Base-by-base conservation (phyloP, 2,113 vertebrate genomes). In the Chaetorhynchus papuensis region DNA sequence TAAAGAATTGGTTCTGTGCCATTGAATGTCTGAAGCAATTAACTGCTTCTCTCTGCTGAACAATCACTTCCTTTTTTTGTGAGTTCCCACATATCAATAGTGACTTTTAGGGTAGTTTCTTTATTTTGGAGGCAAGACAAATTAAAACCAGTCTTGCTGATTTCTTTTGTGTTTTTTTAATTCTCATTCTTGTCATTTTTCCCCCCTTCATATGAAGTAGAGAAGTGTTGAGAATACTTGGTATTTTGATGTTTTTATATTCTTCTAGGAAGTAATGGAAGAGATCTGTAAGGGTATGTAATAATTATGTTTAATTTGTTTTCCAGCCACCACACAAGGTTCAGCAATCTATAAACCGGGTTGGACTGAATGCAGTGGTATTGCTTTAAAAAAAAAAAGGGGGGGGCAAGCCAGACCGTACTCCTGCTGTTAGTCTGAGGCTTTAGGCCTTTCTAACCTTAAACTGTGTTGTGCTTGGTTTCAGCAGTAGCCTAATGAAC, bases 1-100 rank as follows among this genome's bases (percentile, higher is more conserved):
- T 94, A 91, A 90, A 65, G 74, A 68, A 61, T 78, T 93, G 93
- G 88, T 95, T 95, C 79, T 88, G 87, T 94, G 83, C 95, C 87
- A 33, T 39, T 50, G 39, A 72, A 70, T 92, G 76, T 94, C 87
- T 97, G 90, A 95, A 91, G 81, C 89, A 94, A 94, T 96, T 96
- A 95, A 93, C 83, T 93, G 63, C 57, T 91, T 39, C 86, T 94
- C 83, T 80, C 31, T 92, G 89, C 77, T 93, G 65, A 95, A 96
- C 89, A 95, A 93, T 79, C 61, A 26, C 28, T 68, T 90, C 74
- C 47, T 87, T 94, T 91, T 89, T 83, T 78, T 84, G 64, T 66
- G 42, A 82, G 57, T 64, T 95, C 39, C 17, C 88, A 39, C 22
- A 4, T 81, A 89, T 88, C 72, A 96, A 22, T 84, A 87, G 69